Conservation (phyloP, 30 jellyfish, hydroid and myxozoan species). For the Aurelia coerulea region DNA sequence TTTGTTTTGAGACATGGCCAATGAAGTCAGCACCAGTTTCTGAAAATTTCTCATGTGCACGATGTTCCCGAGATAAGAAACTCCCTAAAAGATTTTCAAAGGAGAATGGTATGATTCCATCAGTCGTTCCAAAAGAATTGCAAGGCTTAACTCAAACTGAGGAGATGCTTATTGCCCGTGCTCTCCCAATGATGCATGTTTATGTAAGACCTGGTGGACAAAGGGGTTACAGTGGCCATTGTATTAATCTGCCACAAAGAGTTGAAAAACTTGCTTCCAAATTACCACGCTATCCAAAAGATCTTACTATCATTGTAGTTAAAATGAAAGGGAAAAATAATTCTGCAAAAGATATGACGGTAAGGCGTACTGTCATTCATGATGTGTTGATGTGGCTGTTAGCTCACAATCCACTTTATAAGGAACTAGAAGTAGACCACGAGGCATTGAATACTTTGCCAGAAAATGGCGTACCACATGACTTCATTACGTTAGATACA, state of each 20-base stretch:
- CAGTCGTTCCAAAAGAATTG: conserved; percentile 1
- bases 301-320: background rate
- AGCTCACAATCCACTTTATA: conserved; percentile 9
- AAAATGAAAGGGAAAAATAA: background rate
- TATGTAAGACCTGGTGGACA: conserved; percentile 26
- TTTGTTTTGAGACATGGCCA: background rate
- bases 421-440: background rate
- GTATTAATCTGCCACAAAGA: conserved; percentile 5
- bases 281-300: conserved; percentile 20
- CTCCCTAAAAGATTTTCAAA: background rate
- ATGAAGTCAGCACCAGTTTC: background rate
- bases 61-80: conserved; percentile 17
- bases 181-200: conserved; percentile 20
- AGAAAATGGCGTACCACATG: background rate
- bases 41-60: background rate
- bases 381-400: conserved; percentile 17
- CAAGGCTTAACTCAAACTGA: conserved; percentile 24
- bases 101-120: conserved; percentile 24
- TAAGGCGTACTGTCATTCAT: background rate
- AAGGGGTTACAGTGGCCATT: conserved; percentile 21
- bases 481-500: background rate
- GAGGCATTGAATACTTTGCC: background rate
- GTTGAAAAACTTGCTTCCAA: background rate
- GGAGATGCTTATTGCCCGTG: conserved; percentile 30
- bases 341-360: background rate